phyloP scores from a whole-genome alignment of 2,888 invertebrate species.

The Leptogaster cylindrica region DNA sequence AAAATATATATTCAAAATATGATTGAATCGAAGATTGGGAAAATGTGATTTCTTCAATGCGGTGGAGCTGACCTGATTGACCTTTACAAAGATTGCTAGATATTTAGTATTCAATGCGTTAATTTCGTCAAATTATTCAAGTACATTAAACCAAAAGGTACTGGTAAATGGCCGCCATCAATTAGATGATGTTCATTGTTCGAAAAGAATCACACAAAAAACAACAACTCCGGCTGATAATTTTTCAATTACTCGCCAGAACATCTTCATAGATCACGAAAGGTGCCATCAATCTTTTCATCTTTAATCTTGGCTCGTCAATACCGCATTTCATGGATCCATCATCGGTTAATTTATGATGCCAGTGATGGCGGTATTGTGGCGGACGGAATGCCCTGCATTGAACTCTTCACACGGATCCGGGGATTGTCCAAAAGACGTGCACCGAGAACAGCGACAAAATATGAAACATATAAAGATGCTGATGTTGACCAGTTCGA shows the following conservation, averaged over 20 bases:
- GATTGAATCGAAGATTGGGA: too few species aligned
- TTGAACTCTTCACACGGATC: constrained; percentile 19
- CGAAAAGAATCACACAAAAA: too few species aligned
- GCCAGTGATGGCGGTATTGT: neutral
- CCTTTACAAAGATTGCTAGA: too few species aligned
- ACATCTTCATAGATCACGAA: constrained; percentile 34
- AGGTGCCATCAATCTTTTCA: constrained; percentile 36
- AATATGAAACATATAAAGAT: neutral
- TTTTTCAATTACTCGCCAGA: constrained; percentile 31
- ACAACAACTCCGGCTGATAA: constrained; percentile 14
- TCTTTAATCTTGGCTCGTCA: constrained; percentile 34
- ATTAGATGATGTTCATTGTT: constrained; percentile 17
- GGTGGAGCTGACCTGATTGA: too few species aligned
- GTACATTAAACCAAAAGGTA: neutral
- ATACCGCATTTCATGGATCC: constrained; percentile 35
- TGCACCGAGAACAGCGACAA: constrained; percentile 6
- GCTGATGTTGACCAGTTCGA: constrained; percentile 17
- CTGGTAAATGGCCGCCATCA: constrained; percentile 26
- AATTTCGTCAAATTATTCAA: neutral
- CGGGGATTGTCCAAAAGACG: constrained; percentile 21
- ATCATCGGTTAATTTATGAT: constrained; percentile 40
- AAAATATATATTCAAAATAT: too few species aligned
- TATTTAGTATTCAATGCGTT: too few species aligned
- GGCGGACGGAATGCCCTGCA: constrained; percentile 1
- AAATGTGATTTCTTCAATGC: too few species aligned